phyloP scores from a whole-genome alignment of 2,797 vertebrate species.

The Carcharodon carcharias region DNA sequence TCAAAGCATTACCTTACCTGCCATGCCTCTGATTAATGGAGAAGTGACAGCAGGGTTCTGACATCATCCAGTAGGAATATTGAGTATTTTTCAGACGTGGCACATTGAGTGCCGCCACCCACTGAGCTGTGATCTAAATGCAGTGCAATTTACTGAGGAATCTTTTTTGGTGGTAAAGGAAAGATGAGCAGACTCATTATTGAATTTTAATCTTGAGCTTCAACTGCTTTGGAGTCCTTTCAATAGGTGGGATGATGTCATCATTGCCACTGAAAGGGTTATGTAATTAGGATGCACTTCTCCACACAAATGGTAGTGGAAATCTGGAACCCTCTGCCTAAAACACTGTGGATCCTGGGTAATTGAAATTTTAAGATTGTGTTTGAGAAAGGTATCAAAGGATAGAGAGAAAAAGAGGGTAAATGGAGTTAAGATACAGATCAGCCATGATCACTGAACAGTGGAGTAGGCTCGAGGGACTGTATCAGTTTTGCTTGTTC shows the following conservation, averaged over 20 bases:
- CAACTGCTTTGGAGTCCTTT: background rate
- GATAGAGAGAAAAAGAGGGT: background rate
- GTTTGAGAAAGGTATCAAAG: background rate
- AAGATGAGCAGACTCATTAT: background rate
- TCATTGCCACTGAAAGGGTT: background rate
- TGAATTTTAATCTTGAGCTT: background rate
- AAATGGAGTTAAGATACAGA: background rate
- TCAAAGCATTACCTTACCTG: background rate
- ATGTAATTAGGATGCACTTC: background rate
- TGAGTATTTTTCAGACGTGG: background rate
- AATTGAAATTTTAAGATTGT: background rate
- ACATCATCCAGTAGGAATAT: background rate
- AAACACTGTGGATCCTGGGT: background rate
- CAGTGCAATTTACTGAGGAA: background rate
- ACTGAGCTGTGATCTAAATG: background rate
- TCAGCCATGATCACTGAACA: background rate
- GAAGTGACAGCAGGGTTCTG: background rate
- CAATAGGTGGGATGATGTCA: background rate
- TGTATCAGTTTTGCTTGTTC: background rate
- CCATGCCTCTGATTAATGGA: background rate
- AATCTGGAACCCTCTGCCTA: background rate
- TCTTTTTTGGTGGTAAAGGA: background rate
- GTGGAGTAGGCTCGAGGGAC: background rate
- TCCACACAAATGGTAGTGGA: background rate
- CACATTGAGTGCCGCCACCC: background rate